Base-by-base conservation (phyloP, 2,888 invertebrate species). In the Drosophila atripex region DNA sequence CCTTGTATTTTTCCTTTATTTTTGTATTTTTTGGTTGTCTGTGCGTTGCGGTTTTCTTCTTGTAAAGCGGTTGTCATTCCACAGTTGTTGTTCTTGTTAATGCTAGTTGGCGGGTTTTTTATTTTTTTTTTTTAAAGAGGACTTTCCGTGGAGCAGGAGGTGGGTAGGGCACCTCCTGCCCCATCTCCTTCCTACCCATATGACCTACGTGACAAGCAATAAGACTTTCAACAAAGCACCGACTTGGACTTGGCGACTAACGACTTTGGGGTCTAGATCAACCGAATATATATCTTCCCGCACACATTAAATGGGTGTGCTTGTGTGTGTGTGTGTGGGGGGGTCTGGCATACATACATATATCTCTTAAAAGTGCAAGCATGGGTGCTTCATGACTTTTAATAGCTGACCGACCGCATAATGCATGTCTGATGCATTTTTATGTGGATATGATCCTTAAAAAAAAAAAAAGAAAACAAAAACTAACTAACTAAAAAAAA, bases 121-220 rank as follows among this genome's bases (percentile, higher is more conserved):
- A n/a, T n/a, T n/a, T 23, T 23, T 70, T 50, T 23, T 23, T 70
- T 50, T 49, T 5, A 30, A 14, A 35, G 49, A 50, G n/a, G 41
- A 30, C 9, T n/a, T 23, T 4, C 21, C 3, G 18, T 35, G 28
- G 23, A 35, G 35, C 4, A n/a, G n/a, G n/a, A n/a, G n/a, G n/a
- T n/a, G n/a, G n/a, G n/a, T n/a, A n/a, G n/a, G n/a, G n/a, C n/a
- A n/a, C n/a, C 2, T 18, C 18, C 18, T 18, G 18, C 18, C 18
- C 18, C 18, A 18, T 2, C 18, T 2, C 18, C 18, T 18, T 1
- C 18, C 18, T 18, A 18, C 18, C 71, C 65, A 75, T 80, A 75
- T 80, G 86, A 83, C 66, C 84, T 84, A 86, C 84, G 80, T 80
- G 84, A 84, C 80, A 68, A 64, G 51, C 65, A 61, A 63, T 64